Evolutionary conservation across 2,888 invertebrate genomes (phyloP), one percentile per base, ranked within the genome.

Genomic region (Chrysolina americana): DNA sequence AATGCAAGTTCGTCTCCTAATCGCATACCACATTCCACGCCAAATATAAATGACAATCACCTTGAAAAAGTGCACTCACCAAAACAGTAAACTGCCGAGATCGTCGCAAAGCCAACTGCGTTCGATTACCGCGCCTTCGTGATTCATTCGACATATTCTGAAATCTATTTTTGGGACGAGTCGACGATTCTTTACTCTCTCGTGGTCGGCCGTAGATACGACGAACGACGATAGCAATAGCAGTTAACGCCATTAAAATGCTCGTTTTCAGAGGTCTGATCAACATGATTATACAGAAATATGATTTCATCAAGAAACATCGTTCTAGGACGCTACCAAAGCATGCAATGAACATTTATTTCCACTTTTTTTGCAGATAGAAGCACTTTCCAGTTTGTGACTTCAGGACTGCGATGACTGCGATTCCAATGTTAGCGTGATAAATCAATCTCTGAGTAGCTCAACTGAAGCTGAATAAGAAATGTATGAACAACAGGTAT

Each of bases 41-140:
- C 76, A 76, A 79, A 77, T 76, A 77, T 77, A 79, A 79, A 79
- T 76, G 76, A 69, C 77, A 79, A 68, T 77, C 71, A 76, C 79
- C 79, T 79, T 79, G 79, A 77, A 77, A 76, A 79, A 76, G 68
- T 79, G 76, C 79, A 77, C 62, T 75, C 71, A 68, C 68, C 74
- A 59, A 65, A 63, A 70, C 70, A 70, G 65, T 64, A 41, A 44
- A 65, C 65, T 28, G 44, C 47, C 56, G 48, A 65, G 65, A 56
- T 56, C 48, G 71, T 48, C 28, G 66, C 44, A 48, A 41, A 71
- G 71, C 71, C 71, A 36, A 66, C 71, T 66, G 19, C 62, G 48
- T 47, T 65, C 28, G 23, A 13, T 36, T 8, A 11, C 13, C 59
- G 59, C 17, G 59, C 59, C 28, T 23, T 59, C n/a, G 28, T 59